Base-by-base conservation (phyloP, 2,888 invertebrate species). In the Gonocerus acuteangulatus region DNA sequence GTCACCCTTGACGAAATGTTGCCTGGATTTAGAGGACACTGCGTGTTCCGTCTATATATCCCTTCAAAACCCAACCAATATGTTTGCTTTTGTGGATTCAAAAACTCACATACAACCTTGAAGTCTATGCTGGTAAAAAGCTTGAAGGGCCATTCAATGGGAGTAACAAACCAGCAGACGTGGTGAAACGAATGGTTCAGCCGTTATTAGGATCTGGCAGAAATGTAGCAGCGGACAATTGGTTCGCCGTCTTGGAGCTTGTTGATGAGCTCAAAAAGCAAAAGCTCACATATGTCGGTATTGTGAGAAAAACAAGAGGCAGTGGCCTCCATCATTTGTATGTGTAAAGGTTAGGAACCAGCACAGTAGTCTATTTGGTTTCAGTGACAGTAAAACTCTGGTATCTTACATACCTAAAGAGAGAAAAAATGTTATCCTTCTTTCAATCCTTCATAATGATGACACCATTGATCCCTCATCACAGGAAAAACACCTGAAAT, bases 171-270 rank as follows among this genome's bases (percentile, higher is more conserved):
- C 48, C 64, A 21, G 42, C n/a, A 34, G 56, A 56, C 47, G 62
- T 67, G 11, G 65, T 62, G 18, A 61, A 60, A 61, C 42, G 64
- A 45, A 16, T 67, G 36, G 48, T 45, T 48, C 13, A 58, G 18
- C 64, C 62, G 15, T 22, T 68, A 0, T 52, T 66, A 48, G 60
- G 62, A 36, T 64, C 67, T 32, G 68, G 68, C 6, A 48, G 68
- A n/a, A 71, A 71, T 57, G 64, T 71, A 15, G 71, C 69, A 7
- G 65, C 64, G 45, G 69, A 71, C 51, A 69, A 70, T 59, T 70
- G 69, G 67, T 70, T 67, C 52, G 69, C 67, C 2, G 66, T 63
- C 52, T 47, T 59, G 16, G 64, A 62, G 18, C 62, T 70, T 11
- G 16, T 58, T 0, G 18, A 54, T 2, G 16, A 45, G 6, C 47